phyloP scores from a whole-genome alignment of 2,113 vertebrate genomes.

The Hipposideros armiger region DNA sequence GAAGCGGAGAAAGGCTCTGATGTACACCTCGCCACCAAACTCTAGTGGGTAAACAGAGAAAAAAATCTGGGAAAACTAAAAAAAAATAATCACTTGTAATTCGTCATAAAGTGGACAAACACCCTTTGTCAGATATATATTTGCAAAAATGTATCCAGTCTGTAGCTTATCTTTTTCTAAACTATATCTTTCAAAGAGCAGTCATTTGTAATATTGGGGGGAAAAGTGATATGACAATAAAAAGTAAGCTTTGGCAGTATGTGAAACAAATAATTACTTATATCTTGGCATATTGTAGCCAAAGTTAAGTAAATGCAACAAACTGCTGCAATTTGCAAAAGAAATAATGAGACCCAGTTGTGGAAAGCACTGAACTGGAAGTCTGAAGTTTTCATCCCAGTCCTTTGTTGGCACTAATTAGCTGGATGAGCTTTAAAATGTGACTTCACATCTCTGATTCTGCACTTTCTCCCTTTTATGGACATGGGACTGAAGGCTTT shows the following conservation, averaged over 20 bases:
- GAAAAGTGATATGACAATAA: not conserved
- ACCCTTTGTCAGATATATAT: not conserved
- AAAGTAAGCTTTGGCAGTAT: not conserved
- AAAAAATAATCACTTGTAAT: not conserved
- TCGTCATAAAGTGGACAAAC: not conserved
- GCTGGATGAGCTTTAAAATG: not conserved
- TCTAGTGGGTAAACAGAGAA: not conserved
- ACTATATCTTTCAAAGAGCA: not conserved
- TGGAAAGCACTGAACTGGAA: not conserved
- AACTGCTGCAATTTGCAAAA: not conserved
- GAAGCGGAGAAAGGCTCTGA: not conserved
- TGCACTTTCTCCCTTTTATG: not conserved
- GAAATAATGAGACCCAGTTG: not conserved
- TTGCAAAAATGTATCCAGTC: not conserved
- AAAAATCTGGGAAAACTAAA: not conserved
- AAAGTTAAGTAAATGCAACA: not conserved
- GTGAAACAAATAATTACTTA: not conserved
- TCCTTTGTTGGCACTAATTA: not conserved
- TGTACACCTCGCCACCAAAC: not conserved
- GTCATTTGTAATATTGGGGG: not conserved
- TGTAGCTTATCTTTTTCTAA: not conserved
- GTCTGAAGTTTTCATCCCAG: not conserved
- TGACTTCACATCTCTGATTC: not conserved
- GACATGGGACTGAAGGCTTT: not conserved
- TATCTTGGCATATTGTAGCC: not conserved